Conservation (phyloP, 2,888 invertebrate species). For the Lapara coniferarum region DNA sequence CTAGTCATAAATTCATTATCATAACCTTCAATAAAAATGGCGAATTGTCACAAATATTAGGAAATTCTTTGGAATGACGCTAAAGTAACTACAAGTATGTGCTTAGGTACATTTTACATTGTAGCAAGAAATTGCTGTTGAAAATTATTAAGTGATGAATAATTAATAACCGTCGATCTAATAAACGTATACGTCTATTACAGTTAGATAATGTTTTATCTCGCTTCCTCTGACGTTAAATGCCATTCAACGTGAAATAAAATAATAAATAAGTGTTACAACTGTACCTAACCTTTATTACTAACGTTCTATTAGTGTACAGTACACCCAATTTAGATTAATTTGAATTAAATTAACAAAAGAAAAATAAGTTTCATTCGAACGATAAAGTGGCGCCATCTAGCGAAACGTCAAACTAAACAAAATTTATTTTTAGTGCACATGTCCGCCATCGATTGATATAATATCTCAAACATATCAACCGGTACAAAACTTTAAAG, state of each 20-base stretch:
- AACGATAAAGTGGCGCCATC: background rate
- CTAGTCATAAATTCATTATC: slow-evolving; percentile 7
- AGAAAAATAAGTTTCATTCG: background rate
- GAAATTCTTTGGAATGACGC: background rate
- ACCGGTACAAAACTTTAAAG: slow-evolving; percentile 60
- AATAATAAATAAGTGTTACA: too few relatives aligned
- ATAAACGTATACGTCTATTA: too few relatives aligned
- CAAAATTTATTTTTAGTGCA: background rate
- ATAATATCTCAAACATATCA: slow-evolving; percentile 54
- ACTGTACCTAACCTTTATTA: background rate
- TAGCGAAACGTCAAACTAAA: background rate
- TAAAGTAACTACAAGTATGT: background rate
- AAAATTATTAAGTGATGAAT: background rate
- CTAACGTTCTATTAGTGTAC: background rate
- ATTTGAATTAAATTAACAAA: background rate
- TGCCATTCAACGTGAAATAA: too few relatives aligned
- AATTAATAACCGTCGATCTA: background rate
- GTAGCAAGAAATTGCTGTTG: background rate
- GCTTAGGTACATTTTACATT: background rate
- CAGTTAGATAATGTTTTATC: too few relatives aligned
- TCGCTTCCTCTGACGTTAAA: too few relatives aligned
- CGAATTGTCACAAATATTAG: background rate
- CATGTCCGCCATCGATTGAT: background rate
- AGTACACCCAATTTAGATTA: background rate
- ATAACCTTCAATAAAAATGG: slow-evolving; percentile 5